Conservation (phyloP, 2,797 vertebrate genomes). For the Streptopelia turtur region DNA sequence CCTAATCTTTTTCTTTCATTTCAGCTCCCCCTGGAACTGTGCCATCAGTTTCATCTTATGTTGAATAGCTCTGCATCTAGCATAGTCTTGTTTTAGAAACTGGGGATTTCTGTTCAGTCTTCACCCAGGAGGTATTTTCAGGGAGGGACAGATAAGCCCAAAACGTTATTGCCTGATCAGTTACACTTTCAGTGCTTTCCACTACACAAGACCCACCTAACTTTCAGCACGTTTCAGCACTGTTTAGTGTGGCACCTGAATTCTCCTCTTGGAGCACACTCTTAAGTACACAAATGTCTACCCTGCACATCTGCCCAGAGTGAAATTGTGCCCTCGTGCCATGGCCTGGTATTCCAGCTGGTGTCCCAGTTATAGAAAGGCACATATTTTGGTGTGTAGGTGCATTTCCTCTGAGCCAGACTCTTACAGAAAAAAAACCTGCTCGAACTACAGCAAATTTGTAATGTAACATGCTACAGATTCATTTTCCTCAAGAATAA, state of each 20-base stretch:
- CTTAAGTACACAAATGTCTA: not conserved
- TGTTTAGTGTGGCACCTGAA: not conserved
- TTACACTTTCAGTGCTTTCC: not conserved
- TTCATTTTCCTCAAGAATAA: not conserved
- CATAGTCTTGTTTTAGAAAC: not conserved
- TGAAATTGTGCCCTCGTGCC: not conserved
- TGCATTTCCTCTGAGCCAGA: not conserved
- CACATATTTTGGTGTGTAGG: not conserved
- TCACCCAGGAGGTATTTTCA: not conserved
- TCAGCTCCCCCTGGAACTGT: not conserved
- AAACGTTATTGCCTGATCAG: not conserved
- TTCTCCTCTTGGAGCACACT: not conserved
- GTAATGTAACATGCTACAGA: not conserved
- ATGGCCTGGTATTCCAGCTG: not conserved
- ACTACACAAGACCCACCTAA: not conserved
- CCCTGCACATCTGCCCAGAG: not conserved
- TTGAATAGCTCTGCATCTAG: not conserved
- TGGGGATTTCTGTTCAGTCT: not conserved
- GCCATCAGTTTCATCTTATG: not conserved
- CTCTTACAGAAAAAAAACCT: not conserved
- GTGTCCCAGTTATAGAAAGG: not conserved
- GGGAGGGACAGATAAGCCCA: not conserved
- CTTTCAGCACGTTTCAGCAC: not conserved
- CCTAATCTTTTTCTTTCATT: not conserved
- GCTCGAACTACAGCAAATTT: not conserved